phyloP scores from a whole-genome alignment of 2,888 invertebrate species.

The Helicoverpa assulta region DNA sequence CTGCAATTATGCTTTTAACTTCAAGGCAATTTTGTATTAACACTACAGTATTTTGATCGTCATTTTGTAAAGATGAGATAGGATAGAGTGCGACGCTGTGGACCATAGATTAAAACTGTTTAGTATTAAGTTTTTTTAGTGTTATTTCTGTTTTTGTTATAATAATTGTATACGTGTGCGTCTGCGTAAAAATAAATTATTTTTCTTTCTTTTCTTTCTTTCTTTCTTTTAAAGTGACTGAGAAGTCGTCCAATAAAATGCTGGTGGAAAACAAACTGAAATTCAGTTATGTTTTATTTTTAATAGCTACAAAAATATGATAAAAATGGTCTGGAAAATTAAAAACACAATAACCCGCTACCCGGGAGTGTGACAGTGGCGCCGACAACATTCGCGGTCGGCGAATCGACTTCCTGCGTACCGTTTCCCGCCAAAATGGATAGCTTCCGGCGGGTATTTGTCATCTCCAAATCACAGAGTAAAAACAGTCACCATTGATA shows the following conservation, averaged over 20 bases:
- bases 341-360: conserved; percentile 68
- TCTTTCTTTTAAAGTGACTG: no score
- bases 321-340: conserved; percentile 58
- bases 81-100: no score
- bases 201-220: no score
- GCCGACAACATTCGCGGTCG: conserved; percentile 87
- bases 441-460: conserved; percentile 89
- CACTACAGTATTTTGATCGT: background rate
- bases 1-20: conserved; percentile 14
- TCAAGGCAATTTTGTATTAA: conserved; percentile 12
- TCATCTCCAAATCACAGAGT: conserved; percentile 81
- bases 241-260: background rate
- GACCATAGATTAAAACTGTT: no score
- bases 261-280: background rate
- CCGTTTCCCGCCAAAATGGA: conserved; percentile 90
- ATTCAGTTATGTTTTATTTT: background rate
- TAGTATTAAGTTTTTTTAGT: no score
- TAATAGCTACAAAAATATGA: conserved; percentile 25
- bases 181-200: no score
- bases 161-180: no score
- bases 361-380: conserved; percentile 74
- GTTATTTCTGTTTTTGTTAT: no score
- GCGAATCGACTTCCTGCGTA: conserved; percentile 88
- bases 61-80: background rate
- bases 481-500: conserved; percentile 66